Conservation (phyloP, 2,888 invertebrate genomes). For the Volucella inflata region DNA sequence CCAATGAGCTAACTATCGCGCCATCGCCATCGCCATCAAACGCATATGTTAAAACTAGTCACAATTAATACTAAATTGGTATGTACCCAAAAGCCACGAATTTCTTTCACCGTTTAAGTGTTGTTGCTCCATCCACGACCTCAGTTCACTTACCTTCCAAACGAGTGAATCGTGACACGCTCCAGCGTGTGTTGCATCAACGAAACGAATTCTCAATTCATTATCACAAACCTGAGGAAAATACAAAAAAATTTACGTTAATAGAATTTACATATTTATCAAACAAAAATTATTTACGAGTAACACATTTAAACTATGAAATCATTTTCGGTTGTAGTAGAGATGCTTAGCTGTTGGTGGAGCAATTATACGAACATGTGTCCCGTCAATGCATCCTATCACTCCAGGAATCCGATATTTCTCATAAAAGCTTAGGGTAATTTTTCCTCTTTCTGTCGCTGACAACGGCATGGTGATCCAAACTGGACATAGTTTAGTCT, state of each 20-base stretch:
- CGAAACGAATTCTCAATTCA: too few species aligned
- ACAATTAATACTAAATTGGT: too few species aligned
- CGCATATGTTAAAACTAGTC: too few species aligned
- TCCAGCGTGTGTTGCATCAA: too few species aligned
- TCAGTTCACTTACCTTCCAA: conserved; percentile 36
- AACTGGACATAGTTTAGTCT: conserved; percentile 25
- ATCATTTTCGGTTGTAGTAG: conserved; percentile 47
- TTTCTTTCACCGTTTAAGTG: conserved; percentile 35
- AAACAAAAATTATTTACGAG: too few species aligned
- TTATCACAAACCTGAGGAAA: too few species aligned
- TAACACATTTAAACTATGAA: conserved; percentile 47
- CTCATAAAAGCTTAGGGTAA: conserved; percentile 28
- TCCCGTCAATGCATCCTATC: conserved; percentile 37
- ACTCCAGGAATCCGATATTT: conserved; percentile 46
- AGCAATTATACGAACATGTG: conserved; percentile 37
- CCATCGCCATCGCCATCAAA: too few species aligned
- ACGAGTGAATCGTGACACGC: too few species aligned
- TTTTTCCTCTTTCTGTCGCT: conserved; percentile 25
- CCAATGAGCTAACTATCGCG: too few species aligned
- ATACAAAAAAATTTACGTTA: too few species aligned
- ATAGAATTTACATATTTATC: too few species aligned
- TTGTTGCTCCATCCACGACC: conserved; percentile 38
- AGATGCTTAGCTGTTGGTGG: conserved; percentile 60
- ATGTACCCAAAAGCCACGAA: conserved; percentile 47
- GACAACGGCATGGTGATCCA: conserved; percentile 35